Evolutionary conservation across 2,797 vertebrate genomes (phyloP).

Genomic region (Acrossocheilus fasciatus): DNA sequence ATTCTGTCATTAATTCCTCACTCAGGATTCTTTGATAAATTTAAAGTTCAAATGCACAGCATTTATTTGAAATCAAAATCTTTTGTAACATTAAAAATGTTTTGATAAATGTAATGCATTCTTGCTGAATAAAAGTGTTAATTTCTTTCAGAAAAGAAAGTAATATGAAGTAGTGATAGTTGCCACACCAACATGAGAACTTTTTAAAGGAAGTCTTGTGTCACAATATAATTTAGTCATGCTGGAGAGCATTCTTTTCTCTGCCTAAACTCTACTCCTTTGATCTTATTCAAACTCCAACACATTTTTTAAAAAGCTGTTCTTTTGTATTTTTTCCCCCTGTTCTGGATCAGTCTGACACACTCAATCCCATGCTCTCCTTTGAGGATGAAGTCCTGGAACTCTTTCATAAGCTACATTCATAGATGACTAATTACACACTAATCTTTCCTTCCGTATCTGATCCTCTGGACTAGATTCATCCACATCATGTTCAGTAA

Average conservation of each 20-base stretch:
- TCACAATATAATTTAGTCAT: not conserved
- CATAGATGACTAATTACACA: slow-evolving; percentile 16
- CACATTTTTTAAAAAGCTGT: not conserved
- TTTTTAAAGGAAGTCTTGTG: not conserved
- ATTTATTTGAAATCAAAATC: not conserved
- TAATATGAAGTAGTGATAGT: not conserved
- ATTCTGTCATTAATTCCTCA: not conserved
- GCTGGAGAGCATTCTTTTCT: not conserved
- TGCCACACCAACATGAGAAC: not conserved
- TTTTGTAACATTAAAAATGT: not conserved
- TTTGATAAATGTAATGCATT: not conserved
- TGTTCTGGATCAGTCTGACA: not conserved
- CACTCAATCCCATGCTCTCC: not conserved
- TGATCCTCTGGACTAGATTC: slow-evolving; percentile 5
- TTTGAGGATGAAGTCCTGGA: slow-evolving; percentile 1
- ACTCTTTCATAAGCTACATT: slow-evolving; percentile 15
- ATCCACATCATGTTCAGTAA: slow-evolving; percentile 4
- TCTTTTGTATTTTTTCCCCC: not conserved
- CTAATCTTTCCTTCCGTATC: not conserved
- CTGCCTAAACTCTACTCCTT: not conserved
- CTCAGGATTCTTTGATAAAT: not conserved
- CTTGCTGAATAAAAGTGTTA: not conserved
- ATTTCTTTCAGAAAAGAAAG: not conserved
- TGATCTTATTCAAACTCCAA: not conserved
- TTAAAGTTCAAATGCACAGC: not conserved